Base-by-base conservation (phyloP, 2,888 invertebrate species). In the Drosophila formosana region DNA sequence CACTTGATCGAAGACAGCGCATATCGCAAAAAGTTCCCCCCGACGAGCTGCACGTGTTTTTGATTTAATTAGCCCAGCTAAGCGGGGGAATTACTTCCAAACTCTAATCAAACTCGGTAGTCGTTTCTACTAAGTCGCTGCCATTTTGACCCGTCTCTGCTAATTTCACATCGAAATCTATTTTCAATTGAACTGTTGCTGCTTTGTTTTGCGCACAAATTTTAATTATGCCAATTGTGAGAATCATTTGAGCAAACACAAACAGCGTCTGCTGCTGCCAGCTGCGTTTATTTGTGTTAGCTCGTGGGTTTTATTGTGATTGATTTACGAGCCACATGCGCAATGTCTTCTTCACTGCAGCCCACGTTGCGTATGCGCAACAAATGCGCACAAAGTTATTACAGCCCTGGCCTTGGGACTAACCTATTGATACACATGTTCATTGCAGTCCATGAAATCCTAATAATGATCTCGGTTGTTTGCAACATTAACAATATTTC, bases 181-280 rank as follows among this genome's bases (percentile, higher is more conserved):
- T 51, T 57, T 60, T 37, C 5, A 32, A 39, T 57, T 52, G 18
- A 18, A 18, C 18, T 9, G 30, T 37, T 41, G 71, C 30, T 55
- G 39, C 5, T 39, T 66, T 53, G 18, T 65, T 52, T 60, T 32
- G 8, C 32, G 11, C 26, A 39, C 7, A 18, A 8, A 8, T 25
- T 55, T 53, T 53, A 83, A 83, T 87, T 75, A 68, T 75, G 76
- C 51, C 55, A 72, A 84, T 70, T 87, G 67, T 69, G 81, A 70
- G 74, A 83, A 75, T 46, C 23, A 58, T 39, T 68, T 11, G 47
- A 18, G 62, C 67, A 87, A 78, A 82, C 75, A 87, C 75, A 87
- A 69, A 68, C 52, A 18, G 13, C 11, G 4, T 34, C 11, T 34
- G 34, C 34, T 3, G 18, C 51, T 47, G 18, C 30, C 75, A 73